A percentile compares a stretch with the other conserved stretches of the same genome.
phyloP scores from a whole-genome alignment of 1,140 invertebrate genomes.

The Drosophila sp. region DNA sequence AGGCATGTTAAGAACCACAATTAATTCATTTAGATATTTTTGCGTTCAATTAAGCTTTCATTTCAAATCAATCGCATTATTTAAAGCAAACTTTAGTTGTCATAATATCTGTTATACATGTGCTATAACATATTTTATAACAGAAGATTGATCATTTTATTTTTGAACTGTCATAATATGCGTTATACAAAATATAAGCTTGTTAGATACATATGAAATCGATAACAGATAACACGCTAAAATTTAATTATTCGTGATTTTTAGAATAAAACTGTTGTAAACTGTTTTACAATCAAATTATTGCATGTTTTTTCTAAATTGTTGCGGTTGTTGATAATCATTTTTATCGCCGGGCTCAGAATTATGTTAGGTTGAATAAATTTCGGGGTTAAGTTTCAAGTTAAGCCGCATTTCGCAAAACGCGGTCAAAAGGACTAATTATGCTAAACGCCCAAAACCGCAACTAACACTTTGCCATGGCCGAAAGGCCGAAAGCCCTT shows the following conservation, averaged over 20 bases:
- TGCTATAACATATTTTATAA: neutral
- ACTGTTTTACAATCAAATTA: neutral
- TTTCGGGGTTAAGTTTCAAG: slow-evolving; percentile 29
- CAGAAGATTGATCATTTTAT: too few relatives aligned
- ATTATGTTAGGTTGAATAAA: slow-evolving; percentile 22
- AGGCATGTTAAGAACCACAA: neutral
- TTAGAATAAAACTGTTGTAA: neutral
- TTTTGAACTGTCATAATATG: too few relatives aligned
- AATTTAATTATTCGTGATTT: too few relatives aligned
- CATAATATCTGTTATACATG: neutral
- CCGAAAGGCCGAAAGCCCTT: slow-evolving; percentile 20
- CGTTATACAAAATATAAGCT: neutral
- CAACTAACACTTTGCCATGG: slow-evolving; percentile 74
- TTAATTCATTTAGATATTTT: neutral
- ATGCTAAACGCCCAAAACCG: slow-evolving; percentile 76
- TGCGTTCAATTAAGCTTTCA: neutral
- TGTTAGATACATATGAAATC: too few relatives aligned
- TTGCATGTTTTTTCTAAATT: slow-evolving; percentile 7
- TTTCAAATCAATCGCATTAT: neutral
- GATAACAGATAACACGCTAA: too few relatives aligned
- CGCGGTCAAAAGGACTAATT: slow-evolving; percentile 77
- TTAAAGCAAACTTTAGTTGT: neutral
- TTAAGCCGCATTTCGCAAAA: slow-evolving; percentile 69
- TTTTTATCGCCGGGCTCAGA: neutral
- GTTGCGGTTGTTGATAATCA: neutral